Base-by-base conservation (phyloP, 2,888 invertebrate genomes). In the Octodonta nipae region DNA sequence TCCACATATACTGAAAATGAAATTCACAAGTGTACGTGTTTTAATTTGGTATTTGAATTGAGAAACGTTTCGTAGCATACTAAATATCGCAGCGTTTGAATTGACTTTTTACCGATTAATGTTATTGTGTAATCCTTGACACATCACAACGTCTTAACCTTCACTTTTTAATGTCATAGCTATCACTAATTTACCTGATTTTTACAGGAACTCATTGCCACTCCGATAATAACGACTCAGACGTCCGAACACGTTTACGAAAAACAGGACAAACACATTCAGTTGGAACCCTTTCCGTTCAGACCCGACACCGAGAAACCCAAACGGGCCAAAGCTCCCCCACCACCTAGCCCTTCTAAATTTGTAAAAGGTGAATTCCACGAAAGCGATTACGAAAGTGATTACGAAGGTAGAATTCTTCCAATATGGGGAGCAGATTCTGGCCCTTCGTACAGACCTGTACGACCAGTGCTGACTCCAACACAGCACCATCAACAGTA, bases 331-430 rank as follows among this genome's bases (percentile, higher is more conserved):
- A 54, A 50, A 22, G 63, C 60, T 42, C 67, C 68, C 22, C 65
- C 67, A 15, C 68, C 71, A 29, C 67, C 70, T 13, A 73, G 70
- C 56, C 76, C 77, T 33, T 73, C 73, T 13, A 76, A 70, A 59
- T 79, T 78, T 54, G 59, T 71, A 12, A 74, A 70, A 55, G 66
- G 72, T 43, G 75, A 75, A 59, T 73, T 73, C 55, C 65, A 67
- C 31, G 75, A 73, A 54, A 78, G 75, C 50, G 79, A 79, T 52
- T 78, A 78, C 50, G 77, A 78, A 59, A 79, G 78, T 49, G 78
- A 80, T 50, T 71, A 75, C 40, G 78, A 77, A 37, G 68, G 71
- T 34, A 66, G 70, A 42, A 73, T 75, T 49, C 68, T 70, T 34
- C 66, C 75, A 2, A 61, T 71, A 6, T 77, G 78, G 70, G 65